phyloP scores from a whole-genome alignment of 2,888 invertebrate species.

The Luffia ferchaultella region DNA sequence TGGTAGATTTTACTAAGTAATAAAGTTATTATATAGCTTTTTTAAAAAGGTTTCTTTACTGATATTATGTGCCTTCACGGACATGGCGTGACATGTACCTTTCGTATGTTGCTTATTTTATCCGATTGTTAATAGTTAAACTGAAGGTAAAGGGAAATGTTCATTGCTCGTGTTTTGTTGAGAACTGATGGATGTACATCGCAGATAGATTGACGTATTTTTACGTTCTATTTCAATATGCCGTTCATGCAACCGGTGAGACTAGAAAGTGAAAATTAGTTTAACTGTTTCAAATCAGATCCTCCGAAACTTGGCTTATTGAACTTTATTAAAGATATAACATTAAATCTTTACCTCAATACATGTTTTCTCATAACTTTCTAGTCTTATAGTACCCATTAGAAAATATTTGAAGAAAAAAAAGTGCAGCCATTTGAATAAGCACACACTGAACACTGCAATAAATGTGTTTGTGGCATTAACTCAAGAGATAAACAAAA shows the following conservation, averaged over 20 bases:
- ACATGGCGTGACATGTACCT: conserved; percentile 32
- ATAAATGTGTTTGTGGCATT: too few relatives aligned
- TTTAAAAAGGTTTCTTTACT: conserved; percentile 45
- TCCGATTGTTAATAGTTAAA: background rate
- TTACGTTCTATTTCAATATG: background rate
- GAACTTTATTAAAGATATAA: too few relatives aligned
- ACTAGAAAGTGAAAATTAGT: background rate
- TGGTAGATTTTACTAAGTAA: conserved; percentile 34
- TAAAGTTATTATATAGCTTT: conserved; percentile 31
- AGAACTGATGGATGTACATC: background rate
- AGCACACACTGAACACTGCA: too few relatives aligned
- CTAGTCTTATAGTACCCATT: too few relatives aligned
- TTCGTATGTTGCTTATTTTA: background rate
- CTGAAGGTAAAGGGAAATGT: background rate
- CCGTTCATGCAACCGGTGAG: background rate
- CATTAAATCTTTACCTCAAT: too few relatives aligned
- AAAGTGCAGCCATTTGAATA: too few relatives aligned
- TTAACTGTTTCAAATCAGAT: too few relatives aligned
- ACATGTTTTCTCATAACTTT: too few relatives aligned
- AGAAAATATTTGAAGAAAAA: too few relatives aligned
- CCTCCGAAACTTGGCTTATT: too few relatives aligned
- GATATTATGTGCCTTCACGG: conserved; percentile 51
- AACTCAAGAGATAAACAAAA: too few relatives aligned
- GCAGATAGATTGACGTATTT: too few relatives aligned
- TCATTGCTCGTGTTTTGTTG: background rate